Evolutionary conservation across 2,113 vertebrate species (phyloP).

Genomic region (Pitta sordida): DNA sequence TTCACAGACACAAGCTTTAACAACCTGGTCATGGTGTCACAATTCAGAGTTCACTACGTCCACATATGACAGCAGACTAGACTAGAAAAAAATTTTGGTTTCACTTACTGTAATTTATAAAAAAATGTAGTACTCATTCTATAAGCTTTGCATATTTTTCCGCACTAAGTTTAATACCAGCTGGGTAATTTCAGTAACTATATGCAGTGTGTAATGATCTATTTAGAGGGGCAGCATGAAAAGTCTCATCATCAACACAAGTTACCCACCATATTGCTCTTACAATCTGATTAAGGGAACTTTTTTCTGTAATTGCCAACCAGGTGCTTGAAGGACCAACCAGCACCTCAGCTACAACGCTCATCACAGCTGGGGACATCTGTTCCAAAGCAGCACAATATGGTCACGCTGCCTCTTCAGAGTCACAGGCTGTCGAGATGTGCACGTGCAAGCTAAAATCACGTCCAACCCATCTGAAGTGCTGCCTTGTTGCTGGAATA

Average conservation of each 20-base stretch:
- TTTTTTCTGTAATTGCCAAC: neutral
- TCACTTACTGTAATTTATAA: neutral
- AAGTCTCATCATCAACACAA: neutral
- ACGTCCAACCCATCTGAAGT: accelerated
- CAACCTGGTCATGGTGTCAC: neutral
- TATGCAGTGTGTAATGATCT: neutral
- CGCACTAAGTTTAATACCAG: neutral
- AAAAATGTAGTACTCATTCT: neutral
- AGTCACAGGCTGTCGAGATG: neutral
- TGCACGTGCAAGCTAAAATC: neutral
- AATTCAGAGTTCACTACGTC: neutral
- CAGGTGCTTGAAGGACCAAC: neutral
- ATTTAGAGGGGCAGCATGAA: neutral
- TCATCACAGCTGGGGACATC: neutral
- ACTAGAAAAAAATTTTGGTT: neutral
- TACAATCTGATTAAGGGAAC: neutral
- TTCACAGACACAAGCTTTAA: neutral
- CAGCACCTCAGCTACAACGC: neutral
- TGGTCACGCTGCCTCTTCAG: neutral
- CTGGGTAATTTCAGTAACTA: neutral
- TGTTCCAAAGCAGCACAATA: neutral
- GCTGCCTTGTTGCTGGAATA: accelerated
- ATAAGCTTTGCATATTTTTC: neutral
- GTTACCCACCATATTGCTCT: neutral
- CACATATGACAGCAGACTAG: neutral